These are phyloP conservation scores for Pelagia noctiluca DNA, from an alignment of 30 jellyfish, hydroid and myxozoan genomes.

Conservation along the genomic window DNA sequence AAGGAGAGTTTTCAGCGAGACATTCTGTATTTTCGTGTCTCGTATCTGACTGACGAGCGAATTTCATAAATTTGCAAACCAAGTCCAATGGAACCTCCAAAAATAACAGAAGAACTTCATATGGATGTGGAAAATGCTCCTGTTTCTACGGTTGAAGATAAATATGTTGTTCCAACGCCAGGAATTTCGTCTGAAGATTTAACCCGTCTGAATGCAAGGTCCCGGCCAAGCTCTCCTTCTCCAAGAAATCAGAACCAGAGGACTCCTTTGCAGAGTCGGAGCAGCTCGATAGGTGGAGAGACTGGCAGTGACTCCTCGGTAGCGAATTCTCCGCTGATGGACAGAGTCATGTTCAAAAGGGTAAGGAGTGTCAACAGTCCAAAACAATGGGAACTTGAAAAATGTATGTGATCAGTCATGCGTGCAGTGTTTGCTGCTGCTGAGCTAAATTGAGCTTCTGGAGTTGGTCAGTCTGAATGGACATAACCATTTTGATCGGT, in stretches of 20 bases:
- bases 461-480: too few species aligned
- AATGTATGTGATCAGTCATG: not conserved
- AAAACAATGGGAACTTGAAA: not conserved
- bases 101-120: not conserved
- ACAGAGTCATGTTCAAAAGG: conserved; percentile 42
- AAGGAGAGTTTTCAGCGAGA: too few species aligned
- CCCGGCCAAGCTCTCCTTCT: not conserved
- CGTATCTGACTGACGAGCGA: too few species aligned
- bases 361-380: not conserved
- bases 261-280: conserved; percentile 45
- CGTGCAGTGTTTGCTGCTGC: not conserved
- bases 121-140: not conserved
- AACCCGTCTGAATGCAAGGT: not conserved
- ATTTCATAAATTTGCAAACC: too few species aligned
- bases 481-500: too few species aligned
- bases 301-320: conserved; percentile 63
- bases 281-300: conserved; percentile 65
- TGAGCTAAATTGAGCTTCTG: too few species aligned
- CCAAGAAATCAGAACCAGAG: conserved; percentile 1
- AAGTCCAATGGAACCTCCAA: not conserved
- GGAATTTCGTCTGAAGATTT: not conserved
- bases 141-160: not conserved
- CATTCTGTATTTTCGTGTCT: too few species aligned
- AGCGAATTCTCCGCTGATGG: conserved; percentile 69
- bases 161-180: not conserved